Base-by-base conservation (phyloP, 2,797 vertebrate genomes). In the Paramormyrops hopkinsi region DNA sequence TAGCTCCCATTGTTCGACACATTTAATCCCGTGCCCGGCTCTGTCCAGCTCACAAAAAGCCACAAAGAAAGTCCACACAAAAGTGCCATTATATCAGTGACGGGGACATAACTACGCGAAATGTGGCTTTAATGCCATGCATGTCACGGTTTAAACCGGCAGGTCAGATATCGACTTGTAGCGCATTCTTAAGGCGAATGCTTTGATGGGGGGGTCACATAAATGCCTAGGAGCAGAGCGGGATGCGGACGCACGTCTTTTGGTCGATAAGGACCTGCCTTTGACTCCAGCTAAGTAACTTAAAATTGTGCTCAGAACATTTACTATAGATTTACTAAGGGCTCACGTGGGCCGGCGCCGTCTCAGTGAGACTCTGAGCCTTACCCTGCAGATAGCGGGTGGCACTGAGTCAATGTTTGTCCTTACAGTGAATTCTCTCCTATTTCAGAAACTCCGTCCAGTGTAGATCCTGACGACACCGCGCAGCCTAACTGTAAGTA, bases 1-100 rank as follows among this genome's bases (percentile, higher is more conserved):
- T 95, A 96, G 95, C 91, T 25, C 14, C 92, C 94, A 94, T 95
- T 95, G 95, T 96, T 12, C 46, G 22, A 8, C 33, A 79, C 37
- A 91, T 53, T 4, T 54, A 91, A 89, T 89, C 90, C 92, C 94
- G 94, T 95, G 93, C 25, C 33, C 1, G 86, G 6, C 92, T 94
- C 94, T 94, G 92, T 76, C 85, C 79, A 86, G 91, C 92, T 91
- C 65, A 73, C 65, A 17, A 33, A 73, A 37, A 37, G 65, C 65
- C 92, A 92, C 88, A 92, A 92, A 91, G 91, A 54, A 90, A 33
- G 9, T 44, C 73, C 5, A 89, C 91, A 95, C 94, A 96, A 93
- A 94, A 92, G 87, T 88, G 89, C 94, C 93, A 90, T 95, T 96
- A 94, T 96, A 53, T 92, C 91, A 92, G 22, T 92, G 92, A 92